Base-by-base conservation (phyloP, 1,140 invertebrate species). In the Ephestia elutella region DNA sequence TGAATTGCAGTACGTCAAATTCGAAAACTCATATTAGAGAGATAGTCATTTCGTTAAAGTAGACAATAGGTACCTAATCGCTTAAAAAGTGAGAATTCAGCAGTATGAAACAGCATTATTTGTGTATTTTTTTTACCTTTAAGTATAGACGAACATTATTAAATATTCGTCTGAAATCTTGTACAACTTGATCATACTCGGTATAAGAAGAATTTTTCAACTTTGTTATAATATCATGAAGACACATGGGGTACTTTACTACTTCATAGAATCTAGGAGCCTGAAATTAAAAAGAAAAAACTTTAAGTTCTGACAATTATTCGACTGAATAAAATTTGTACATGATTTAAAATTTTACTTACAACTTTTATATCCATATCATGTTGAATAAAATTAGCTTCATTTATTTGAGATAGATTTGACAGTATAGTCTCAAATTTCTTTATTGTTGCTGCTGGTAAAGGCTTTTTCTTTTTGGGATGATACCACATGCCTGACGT, bases 351-450 rank as follows among this genome's bases (percentile, higher is more conserved):
- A 28, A 55, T 11, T 25, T 57, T 51, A 69, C 63, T 73, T 72
- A 88, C 87, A 67, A 82, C 65, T 78, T 82, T 87, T 44, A 89
- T 86, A 66, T 89, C 87, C 84, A 88, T 85, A 60, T 87, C 86
- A 44, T 84, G 75, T 60, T 84, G 80, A 54, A 86, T 82, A 62
- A 87, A 87, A 44, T 59, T 54, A 53, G 83, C 76, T 63, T 88
- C 86, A 49, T 80, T 74, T 0, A 83, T 67, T 66, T 82, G 75
- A 30, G 73, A 86, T 48, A 89, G 63, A 63, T 75, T 78, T 25
- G 58, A 62, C 50, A 89, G 56, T 57, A 89, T 79, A 19, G 64
- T 59, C 60, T 89, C 84, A 75, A 89, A 89, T 56, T 85, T 89
- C 59, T 87, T 89, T 1, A 80, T 72, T 35, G 64, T 73, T n/a